phyloP scores from a whole-genome alignment of 1,140 invertebrate genomes.

The Oscheius sp. region DNA sequence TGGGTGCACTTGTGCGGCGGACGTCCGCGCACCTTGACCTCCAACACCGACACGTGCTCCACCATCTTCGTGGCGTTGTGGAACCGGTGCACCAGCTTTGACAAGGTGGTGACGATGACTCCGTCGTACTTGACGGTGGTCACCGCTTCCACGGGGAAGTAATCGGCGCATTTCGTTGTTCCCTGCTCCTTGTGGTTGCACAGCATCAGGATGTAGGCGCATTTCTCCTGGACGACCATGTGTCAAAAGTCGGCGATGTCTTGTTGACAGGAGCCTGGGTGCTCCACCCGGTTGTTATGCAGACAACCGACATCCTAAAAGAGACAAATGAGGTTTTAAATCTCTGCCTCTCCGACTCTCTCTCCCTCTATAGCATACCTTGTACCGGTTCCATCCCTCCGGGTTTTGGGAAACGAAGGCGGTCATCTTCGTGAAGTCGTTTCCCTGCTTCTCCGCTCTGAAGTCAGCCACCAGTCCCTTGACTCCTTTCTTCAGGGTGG shows the following conservation, averaged over 20 bases:
- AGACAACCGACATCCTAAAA: conserved; percentile 25
- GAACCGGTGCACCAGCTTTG: background rate
- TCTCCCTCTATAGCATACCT: too few relatives aligned
- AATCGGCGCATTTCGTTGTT: conserved; percentile 28
- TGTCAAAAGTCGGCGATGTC: conserved; percentile 17
- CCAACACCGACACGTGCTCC: background rate
- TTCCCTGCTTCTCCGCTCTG: too few relatives aligned
- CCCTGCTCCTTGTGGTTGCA: conserved; percentile 25
- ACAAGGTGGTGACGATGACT: background rate
- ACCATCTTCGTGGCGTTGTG: background rate
- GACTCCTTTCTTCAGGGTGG: too few relatives aligned
- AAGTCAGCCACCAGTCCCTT: too few relatives aligned
- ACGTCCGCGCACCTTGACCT: background rate
- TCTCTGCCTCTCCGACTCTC: too few relatives aligned
- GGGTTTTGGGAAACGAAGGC: too few relatives aligned
- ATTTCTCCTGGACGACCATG: conserved; percentile 18
- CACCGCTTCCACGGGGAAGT: conserved; percentile 20
- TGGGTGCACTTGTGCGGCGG: conserved; percentile 12
- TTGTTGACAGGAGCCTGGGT: conserved; percentile 14
- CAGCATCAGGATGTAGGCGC: conserved; percentile 10
- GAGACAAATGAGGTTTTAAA: too few relatives aligned
- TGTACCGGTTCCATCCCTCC: too few relatives aligned
- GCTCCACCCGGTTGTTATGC: conserved; percentile 8
- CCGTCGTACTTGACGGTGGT: background rate
- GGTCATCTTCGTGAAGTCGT: too few relatives aligned